Conservation (phyloP, 2,797 vertebrate genomes). For the Onychomys arenicola region DNA sequence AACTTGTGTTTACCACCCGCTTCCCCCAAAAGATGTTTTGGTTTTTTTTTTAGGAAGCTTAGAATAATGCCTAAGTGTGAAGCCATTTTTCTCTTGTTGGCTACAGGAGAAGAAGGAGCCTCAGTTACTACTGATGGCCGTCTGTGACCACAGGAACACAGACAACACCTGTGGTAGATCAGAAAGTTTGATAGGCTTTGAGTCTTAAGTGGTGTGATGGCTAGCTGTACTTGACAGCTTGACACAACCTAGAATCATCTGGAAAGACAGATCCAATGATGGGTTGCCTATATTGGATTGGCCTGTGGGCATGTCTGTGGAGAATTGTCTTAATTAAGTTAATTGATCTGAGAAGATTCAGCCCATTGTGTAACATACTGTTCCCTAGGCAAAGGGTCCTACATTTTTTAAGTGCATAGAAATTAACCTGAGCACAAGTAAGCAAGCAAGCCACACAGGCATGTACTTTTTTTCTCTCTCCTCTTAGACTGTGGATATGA, state of each 20-base stretch:
- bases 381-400: neutral
- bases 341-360: neutral
- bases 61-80: neutral
- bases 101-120: neutral
- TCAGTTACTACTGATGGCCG: neutral
- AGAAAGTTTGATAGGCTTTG: neutral
- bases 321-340: neutral
- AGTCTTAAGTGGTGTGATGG: neutral
- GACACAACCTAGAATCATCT: neutral
- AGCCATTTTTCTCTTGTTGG: neutral
- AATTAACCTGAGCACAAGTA: neutral
- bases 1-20: neutral
- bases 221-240: neutral
- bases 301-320: neutral
- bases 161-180: neutral
- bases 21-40: neutral
- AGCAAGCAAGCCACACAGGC: neutral
- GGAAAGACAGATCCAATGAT: neutral
- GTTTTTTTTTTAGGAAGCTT: neutral
- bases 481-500: neutral
- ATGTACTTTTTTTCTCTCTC: neutral
- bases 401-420: neutral
- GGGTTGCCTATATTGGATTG: neutral
- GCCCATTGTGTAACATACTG: neutral
- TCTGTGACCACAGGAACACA: neutral